Conservation (phyloP, 1,140 invertebrate genomes). For the Listronotus bonariensis region DNA sequence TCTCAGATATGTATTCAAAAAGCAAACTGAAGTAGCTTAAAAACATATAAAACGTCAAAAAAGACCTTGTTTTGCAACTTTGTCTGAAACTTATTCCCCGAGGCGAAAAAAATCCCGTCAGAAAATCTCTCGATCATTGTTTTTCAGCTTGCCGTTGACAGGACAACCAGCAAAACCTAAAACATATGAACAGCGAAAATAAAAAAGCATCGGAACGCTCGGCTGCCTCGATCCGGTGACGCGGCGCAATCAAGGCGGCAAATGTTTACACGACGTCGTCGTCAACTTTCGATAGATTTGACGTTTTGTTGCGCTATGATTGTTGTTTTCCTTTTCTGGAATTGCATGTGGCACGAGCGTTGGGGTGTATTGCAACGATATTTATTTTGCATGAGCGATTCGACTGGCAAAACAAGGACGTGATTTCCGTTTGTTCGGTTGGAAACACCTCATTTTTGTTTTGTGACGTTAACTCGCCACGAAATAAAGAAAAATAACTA, state of each 20-base stretch:
- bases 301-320: slow-evolving; percentile 42
- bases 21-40: too few species aligned
- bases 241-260: slow-evolving; percentile 44
- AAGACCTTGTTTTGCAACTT: too few species aligned
- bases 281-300: slow-evolving; percentile 45
- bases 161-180: slow-evolving; percentile 11
- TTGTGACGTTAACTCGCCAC: too few species aligned
- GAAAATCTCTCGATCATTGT: background rate
- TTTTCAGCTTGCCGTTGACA: slow-evolving; percentile 3
- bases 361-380: slow-evolving; percentile 26
- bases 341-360: slow-evolving; percentile 42
- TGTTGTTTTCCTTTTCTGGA: slow-evolving; percentile 44
- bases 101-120: too few species aligned
- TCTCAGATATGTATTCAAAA: too few species aligned
- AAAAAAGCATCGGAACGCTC: slow-evolving; percentile 12
- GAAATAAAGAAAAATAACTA: too few species aligned
- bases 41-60: too few species aligned
- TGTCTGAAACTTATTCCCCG: too few species aligned
- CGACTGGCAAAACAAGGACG: slow-evolving; percentile 10
- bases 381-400: slow-evolving; percentile 33
- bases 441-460: slow-evolving; percentile 19
- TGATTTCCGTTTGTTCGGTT: slow-evolving; percentile 23
- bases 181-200: slow-evolving; percentile 17
- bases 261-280: slow-evolving; percentile 48
- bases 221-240: slow-evolving; percentile 10